phyloP scores from a whole-genome alignment of 2,888 invertebrate species.

The Drosophila mettleri region DNA sequence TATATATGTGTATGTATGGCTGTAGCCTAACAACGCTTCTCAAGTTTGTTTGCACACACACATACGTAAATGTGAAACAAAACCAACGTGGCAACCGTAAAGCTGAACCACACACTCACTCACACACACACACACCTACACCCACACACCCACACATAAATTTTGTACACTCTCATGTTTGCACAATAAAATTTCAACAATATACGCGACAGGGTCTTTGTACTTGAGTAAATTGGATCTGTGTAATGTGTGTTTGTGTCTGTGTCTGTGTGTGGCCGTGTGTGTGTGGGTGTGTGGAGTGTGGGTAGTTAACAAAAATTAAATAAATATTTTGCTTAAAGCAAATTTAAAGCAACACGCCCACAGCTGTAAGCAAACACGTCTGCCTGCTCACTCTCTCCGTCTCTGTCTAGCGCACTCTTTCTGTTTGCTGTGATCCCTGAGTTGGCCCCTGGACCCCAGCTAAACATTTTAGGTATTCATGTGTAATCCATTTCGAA shows the following conservation, averaged over 20 bases:
- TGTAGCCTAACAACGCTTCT: constrained; percentile 68
- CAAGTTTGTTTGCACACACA: constrained; percentile 46
- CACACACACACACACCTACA: constrained; percentile 10
- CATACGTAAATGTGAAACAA: constrained; percentile 54
- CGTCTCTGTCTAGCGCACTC: not conserved
- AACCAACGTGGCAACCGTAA: constrained; percentile 77
- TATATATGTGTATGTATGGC: constrained; percentile 13
- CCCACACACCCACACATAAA: constrained; percentile 25
- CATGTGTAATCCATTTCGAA: constrained; percentile 68
- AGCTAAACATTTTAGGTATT: constrained; percentile 52
- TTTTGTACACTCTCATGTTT: constrained; percentile 68
- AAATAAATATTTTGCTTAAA: constrained; percentile 79
- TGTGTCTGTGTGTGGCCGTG: constrained; percentile 1
- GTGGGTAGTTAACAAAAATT: constrained; percentile 60
- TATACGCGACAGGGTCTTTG: constrained; percentile 79
- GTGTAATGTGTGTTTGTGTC: constrained; percentile 49
- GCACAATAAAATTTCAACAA: constrained; percentile 79
- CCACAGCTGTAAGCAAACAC: constrained; percentile 31
- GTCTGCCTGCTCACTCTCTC: not conserved
- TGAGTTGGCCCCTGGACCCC: constrained; percentile 14
- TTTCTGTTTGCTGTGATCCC: constrained; percentile 20
- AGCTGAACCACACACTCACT: constrained; percentile 43
- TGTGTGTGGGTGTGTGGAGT: not conserved
- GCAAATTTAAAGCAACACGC: constrained; percentile 51
- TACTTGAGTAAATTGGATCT: constrained; percentile 80